phyloP scores from a whole-genome alignment of 2,113 vertebrate genomes.

The human (Homo sapiens) region GRCh38 chr1:72747501-72748000 shows the following conservation, averaged over 20 bases:
- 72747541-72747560: slow-evolving; percentile 55
- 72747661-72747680: neutral
- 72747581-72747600: slow-evolving; percentile 43
- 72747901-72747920: neutral
- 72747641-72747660: neutral
- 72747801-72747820: neutral
- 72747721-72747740: neutral
- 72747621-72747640: neutral
- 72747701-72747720: neutral
- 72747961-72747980: slow-evolving; percentile 70
- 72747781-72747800: neutral
- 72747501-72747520: slow-evolving; percentile 57
- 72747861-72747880: neutral
- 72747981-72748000: slow-evolving; percentile 54
- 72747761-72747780: neutral
- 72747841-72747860: neutral
- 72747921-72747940: neutral
- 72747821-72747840: neutral
- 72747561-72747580: slow-evolving; percentile 65
- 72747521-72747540: slow-evolving; percentile 3
- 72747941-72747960: slow-evolving; percentile 74
- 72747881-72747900: slow-evolving; percentile 32
- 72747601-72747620: slow-evolving; percentile 6
- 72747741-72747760: neutral
- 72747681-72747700: neutral